A percentile compares a stretch with the other conserved stretches of the same genome.
phyloP scores from a whole-genome alignment of 2,113 vertebrate genomes.

The Todiramphus chloris region DNA sequence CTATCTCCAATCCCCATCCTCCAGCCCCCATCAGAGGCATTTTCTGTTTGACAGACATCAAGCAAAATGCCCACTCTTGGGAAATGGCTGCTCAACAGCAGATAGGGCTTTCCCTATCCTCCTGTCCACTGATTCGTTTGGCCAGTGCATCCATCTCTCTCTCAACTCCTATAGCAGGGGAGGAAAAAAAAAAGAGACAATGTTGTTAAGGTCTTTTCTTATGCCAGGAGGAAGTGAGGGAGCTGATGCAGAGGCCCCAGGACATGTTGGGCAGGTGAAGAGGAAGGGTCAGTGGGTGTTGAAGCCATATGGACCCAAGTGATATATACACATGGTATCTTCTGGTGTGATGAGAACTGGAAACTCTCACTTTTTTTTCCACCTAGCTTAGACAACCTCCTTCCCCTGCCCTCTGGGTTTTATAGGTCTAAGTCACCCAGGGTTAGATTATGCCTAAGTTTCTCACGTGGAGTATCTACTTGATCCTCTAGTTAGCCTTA shows the following conservation, averaged over 20 bases:
- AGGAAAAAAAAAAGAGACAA: not conserved
- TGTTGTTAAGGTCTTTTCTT: not conserved
- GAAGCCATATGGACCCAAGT: not conserved
- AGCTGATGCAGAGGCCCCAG: not conserved
- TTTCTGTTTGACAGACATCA: constrained; percentile 30
- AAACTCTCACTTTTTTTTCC: not conserved
- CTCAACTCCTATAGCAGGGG: not conserved
- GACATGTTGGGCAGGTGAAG: not conserved
- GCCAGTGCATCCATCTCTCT: not conserved
- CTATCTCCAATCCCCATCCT: constrained; percentile 47
- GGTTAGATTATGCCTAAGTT: not conserved
- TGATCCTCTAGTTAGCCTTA: not conserved
- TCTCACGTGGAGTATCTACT: not conserved
- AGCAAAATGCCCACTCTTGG: constrained; percentile 16
- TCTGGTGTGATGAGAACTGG: not conserved
- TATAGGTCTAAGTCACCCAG: not conserved
- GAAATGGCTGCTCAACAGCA: not conserved
- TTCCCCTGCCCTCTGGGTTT: not conserved
- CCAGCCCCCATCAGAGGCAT: not conserved
- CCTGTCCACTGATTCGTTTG: not conserved
- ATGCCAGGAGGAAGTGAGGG: not conserved
- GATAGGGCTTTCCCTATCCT: constrained; percentile 26
- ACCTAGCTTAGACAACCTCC: not conserved
- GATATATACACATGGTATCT: not conserved
- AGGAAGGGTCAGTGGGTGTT: not conserved